Evolutionary conservation across 2,113 vertebrate genomes (phyloP).

Genomic region (Grus americana): DNA sequence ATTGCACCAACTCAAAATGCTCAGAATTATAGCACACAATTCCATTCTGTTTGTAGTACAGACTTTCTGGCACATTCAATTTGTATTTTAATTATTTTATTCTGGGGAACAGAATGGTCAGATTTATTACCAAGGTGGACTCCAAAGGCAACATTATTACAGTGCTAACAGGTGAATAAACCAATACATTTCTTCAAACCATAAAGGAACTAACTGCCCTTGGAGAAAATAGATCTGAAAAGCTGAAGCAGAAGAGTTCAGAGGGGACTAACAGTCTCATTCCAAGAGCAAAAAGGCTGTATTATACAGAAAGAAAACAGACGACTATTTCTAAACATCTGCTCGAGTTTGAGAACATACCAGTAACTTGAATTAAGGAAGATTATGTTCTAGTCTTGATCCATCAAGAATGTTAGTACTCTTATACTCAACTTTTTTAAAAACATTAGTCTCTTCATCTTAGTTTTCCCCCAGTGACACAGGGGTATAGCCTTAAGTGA

Average conservation of each 20-base stretch:
- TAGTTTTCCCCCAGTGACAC: background rate
- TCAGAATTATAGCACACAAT: slow-evolving; percentile 66
- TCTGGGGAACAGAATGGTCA: slow-evolving; percentile 55
- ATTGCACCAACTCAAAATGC: slow-evolving; percentile 39
- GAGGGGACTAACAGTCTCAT: background rate
- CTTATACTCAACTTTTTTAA: background rate
- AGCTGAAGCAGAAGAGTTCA: slow-evolving; percentile 32
- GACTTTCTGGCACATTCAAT: slow-evolving; percentile 57
- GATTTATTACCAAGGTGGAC: slow-evolving; percentile 68
- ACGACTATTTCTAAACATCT: background rate
- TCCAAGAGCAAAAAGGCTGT: background rate
- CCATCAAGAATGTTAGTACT: background rate
- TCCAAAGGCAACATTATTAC: slow-evolving; percentile 73
- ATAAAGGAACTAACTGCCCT: slow-evolving; percentile 64
- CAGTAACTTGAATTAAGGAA: background rate
- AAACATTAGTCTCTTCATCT: background rate
- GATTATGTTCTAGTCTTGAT: background rate
- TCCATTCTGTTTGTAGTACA: slow-evolving; percentile 64
- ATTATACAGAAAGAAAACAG: background rate
- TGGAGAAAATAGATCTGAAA: slow-evolving; percentile 59
- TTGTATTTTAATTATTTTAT: slow-evolving; percentile 77
- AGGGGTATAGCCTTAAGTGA: background rate
- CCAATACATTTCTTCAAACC: slow-evolving; percentile 63
- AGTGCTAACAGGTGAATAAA: slow-evolving; percentile 73
- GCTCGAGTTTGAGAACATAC: background rate